Base-by-base conservation (phyloP, 1,140 invertebrate genomes). In the Drosophila micromelanica region DNA sequence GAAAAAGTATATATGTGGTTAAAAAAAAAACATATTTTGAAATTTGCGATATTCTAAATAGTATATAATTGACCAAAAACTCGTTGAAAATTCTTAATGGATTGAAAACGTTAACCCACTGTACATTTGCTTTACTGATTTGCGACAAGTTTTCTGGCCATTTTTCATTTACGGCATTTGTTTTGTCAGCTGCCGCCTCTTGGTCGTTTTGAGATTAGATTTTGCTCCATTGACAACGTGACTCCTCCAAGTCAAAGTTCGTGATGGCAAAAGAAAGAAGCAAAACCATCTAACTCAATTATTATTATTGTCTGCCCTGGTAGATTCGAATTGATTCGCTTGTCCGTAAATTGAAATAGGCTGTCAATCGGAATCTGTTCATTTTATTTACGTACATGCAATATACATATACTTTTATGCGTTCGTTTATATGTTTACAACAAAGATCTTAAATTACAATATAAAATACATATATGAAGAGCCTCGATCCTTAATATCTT, bases 91-190 rank as follows among this genome's bases (percentile, higher is more conserved):
- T 9, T 8, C 7, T 0, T 4, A 13, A 32, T 5, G 7, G 12
- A 40, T 59, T 27, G 7, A 30, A 30, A n/a, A n/a, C 5, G 23
- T 40, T 4, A 8, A 11, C 5, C 69, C 76, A 56, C 43, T 57
- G 62, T 63, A 15, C 23, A 23, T 27, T 13, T 12, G 40, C 57
- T 62, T 38, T 13, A 40, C 57, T 54, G 59, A 37, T 23, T 46
- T 46, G 64, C 72, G 61, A 72, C 70, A 75, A 87, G 70, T 87
- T 73, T 80, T 75, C 70, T 80, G 78, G 68, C 68, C 63, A 80
- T 75, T 69, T 62, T 72, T 86, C 78, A 86, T 87, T 86, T 87
- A 86, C 86, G 63, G 75, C 78, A 82, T 86, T 86, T 86, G 82
- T 86, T 87, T 86, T 86, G 82, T 78, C 82, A 87, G 68, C 78